These are phyloP conservation scores for Lepidocyrtoides sp. DNA, from an alignment of 2,888 invertebrate genomes.

Conservation along the genomic window DNA sequence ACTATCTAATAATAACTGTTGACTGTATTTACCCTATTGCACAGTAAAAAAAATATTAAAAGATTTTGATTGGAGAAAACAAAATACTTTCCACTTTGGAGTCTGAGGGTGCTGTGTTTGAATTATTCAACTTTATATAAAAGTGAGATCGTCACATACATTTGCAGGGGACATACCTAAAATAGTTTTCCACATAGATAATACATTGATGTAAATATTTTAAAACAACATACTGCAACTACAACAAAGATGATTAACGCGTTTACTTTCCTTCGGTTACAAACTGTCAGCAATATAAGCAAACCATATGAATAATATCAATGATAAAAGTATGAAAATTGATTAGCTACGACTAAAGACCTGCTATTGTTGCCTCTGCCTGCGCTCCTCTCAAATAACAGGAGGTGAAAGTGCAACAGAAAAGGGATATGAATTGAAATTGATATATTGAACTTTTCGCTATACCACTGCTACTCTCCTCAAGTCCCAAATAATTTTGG, in stretches of 20 bases:
- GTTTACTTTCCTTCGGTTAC: neutral
- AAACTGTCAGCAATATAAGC: neutral
- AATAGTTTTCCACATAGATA: neutral
- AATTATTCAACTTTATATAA: conserved; percentile 33
- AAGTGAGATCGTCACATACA: neutral
- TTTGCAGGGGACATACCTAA: neutral
- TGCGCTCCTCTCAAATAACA: neutral
- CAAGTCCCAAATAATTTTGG: neutral
- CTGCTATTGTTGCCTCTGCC: neutral
- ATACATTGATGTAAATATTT: no score
- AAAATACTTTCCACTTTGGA: conserved; percentile 25
- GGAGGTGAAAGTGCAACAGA: neutral
- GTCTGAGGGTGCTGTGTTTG: conserved; percentile 8
- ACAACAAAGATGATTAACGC: neutral
- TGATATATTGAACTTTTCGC: no score
- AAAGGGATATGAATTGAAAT: neutral
- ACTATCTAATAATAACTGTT: neutral
- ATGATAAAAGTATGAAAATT: neutral
- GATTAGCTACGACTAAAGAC: neutral
- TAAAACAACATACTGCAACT: neutral
- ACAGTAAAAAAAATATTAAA: conserved; percentile 45
- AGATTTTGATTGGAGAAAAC: conserved; percentile 32
- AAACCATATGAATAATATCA: neutral
- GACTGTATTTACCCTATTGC: conserved; percentile 58
- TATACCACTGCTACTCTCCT: neutral